phyloP scores from a whole-genome alignment of 2,888 invertebrate genomes.

The Machimus rusticus region DNA sequence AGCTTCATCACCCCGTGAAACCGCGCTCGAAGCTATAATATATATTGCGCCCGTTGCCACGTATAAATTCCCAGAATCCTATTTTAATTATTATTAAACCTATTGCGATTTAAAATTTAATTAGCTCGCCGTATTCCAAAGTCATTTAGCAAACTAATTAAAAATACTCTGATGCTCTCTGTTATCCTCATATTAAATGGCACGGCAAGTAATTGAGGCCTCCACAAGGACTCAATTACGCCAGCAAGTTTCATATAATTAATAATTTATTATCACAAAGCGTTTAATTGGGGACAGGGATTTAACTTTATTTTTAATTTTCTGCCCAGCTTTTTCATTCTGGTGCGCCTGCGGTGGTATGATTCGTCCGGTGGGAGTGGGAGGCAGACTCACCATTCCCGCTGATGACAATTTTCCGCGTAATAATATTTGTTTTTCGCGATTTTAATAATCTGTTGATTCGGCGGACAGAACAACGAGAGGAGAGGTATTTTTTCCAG shows the following conservation, averaged over 20 bases:
- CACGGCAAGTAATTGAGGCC: slow-evolving; percentile 48
- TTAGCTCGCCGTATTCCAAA: slow-evolving; percentile 44
- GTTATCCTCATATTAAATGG: slow-evolving; percentile 33
- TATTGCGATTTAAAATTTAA: slow-evolving; percentile 47
- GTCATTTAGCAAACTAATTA: slow-evolving; percentile 47
- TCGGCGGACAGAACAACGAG: neutral
- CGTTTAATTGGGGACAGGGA: slow-evolving; percentile 51
- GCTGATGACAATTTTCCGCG: slow-evolving; percentile 16
- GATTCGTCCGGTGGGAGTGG: slow-evolving; percentile 29
- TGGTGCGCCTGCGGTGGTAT: slow-evolving; percentile 11
- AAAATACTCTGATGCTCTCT: slow-evolving; percentile 32
- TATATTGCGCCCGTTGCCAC: neutral
- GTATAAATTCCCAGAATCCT: slow-evolving; percentile 1
- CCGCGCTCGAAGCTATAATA: neutral
- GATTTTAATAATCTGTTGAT: slow-evolving; percentile 35
- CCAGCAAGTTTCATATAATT: slow-evolving; percentile 50
- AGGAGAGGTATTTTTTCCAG: neutral
- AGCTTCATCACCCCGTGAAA: slow-evolving; percentile 10
- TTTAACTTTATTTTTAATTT: slow-evolving; percentile 47
- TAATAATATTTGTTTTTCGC: slow-evolving; percentile 19
- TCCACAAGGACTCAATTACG: slow-evolving; percentile 50
- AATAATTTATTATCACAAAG: slow-evolving; percentile 52
- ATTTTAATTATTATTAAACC: slow-evolving; percentile 46
- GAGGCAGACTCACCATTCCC: neutral
- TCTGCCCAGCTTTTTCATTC: neutral